phyloP scores from a whole-genome alignment of 2,888 invertebrate genomes.

The Monochamus alternatus region DNA sequence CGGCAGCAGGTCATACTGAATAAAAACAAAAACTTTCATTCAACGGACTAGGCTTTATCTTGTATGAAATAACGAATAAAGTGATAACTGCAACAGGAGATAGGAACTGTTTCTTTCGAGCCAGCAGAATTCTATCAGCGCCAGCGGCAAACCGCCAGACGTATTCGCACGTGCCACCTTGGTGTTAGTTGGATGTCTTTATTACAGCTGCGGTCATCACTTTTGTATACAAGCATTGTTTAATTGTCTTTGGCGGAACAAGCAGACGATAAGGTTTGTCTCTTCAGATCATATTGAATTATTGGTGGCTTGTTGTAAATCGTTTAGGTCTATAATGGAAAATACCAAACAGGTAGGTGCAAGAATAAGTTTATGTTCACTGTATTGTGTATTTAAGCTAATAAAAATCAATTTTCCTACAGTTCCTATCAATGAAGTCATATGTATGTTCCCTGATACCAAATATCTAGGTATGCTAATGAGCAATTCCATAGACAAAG shows the following conservation, averaged over 20 bases:
- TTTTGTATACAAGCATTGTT: background rate
- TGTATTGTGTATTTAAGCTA: no score
- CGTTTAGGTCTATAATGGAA: no score
- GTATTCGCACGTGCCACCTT: conserved; percentile 5
- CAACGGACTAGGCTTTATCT: background rate
- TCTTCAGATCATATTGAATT: background rate
- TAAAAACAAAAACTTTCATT: background rate
- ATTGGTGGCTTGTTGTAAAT: no score
- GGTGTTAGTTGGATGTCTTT: background rate
- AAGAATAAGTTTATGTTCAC: no score
- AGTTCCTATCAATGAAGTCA: no score
- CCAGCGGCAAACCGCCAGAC: background rate
- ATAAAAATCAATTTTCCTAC: no score
- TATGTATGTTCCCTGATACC: no score
- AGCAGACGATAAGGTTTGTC: background rate
- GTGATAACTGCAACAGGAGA: conserved; percentile 5
- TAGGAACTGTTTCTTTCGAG: background rate
- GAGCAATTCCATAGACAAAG: no score
- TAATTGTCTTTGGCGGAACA: background rate
- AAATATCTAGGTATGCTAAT: no score
- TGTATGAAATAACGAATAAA: conserved; percentile 5
- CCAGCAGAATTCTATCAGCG: conserved; percentile 4
- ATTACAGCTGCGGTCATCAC: conserved; percentile 3
- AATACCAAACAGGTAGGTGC: no score
- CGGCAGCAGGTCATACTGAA: background rate